phyloP scores from a whole-genome alignment of 2,888 invertebrate species.

The Brenthis ino region DNA sequence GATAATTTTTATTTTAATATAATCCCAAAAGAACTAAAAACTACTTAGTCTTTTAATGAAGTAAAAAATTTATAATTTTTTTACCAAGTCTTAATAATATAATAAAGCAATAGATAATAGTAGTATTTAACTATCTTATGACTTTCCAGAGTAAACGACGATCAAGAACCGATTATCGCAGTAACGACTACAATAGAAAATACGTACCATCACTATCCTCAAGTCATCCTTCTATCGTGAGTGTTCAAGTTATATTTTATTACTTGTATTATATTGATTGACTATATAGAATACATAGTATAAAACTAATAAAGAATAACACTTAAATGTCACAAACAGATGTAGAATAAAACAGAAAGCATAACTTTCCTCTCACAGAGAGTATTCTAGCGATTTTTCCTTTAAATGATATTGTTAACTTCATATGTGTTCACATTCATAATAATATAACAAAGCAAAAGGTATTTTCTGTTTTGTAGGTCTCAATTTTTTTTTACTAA shows the following conservation, averaged over 20 bases:
- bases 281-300: no score
- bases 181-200: constrained; percentile 72
- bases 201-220: constrained; percentile 65
- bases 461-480: neutral
- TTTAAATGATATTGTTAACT: no score
- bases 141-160: constrained; percentile 65
- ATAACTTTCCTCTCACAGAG: no score
- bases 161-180: constrained; percentile 73
- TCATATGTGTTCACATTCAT: no score
- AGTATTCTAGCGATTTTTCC: neutral
- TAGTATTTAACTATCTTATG: neutral
- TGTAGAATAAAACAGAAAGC: no score
- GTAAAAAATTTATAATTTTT: neutral
- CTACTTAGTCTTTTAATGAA: neutral
- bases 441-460: neutral
- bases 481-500: neutral
- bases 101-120: neutral
- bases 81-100: neutral
- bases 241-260: constrained; percentile 44
- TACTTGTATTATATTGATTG: no score
- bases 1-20: no score
- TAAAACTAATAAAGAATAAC: no score
- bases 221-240: constrained; percentile 77
- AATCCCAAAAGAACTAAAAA: no score
- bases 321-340: no score